phyloP scores from a whole-genome alignment of 1,140 invertebrate species.

The Atta texana region DNA sequence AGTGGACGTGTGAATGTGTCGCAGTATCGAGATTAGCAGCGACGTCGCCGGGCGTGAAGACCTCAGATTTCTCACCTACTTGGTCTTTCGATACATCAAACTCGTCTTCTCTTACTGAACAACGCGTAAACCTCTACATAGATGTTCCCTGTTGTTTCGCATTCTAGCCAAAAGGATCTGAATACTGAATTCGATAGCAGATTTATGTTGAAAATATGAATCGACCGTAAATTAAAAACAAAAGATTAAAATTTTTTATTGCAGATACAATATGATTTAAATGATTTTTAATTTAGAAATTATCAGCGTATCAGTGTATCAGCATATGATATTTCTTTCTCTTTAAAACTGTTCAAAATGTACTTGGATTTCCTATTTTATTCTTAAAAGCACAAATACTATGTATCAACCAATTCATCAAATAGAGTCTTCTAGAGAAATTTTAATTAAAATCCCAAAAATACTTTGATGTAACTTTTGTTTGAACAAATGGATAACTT shows the following conservation, averaged over 20 bases:
- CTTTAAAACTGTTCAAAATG: too few relatives aligned
- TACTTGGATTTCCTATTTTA: too few relatives aligned
- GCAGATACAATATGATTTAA: too few relatives aligned
- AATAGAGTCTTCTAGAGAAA: too few relatives aligned
- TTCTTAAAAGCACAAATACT: too few relatives aligned
- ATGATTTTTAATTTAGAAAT: too few relatives aligned
- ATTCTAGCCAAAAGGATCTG: neutral
- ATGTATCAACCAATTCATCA: too few relatives aligned
- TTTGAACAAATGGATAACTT: too few relatives aligned
- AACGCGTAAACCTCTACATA: neutral
- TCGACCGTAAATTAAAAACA: neutral
- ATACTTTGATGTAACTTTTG: too few relatives aligned
- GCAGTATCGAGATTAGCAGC: conserved; percentile 39
- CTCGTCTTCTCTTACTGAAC: neutral
- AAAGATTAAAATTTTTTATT: neutral
- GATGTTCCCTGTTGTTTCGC: neutral
- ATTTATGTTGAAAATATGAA: neutral
- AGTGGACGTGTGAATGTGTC: conserved; percentile 43
- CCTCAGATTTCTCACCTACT: conserved; percentile 23
- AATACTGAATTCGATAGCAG: neutral
- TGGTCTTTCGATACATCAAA: conserved; percentile 34
- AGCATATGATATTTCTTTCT: too few relatives aligned
- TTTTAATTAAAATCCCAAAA: too few relatives aligned
- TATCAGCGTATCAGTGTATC: too few relatives aligned
- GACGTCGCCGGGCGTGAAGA: conserved; percentile 24